Evolutionary conservation across 2,797 vertebrate genomes (phyloP), one percentile per base, ranked within the genome.

Genomic region (Sciurus vulgaris): DNA sequence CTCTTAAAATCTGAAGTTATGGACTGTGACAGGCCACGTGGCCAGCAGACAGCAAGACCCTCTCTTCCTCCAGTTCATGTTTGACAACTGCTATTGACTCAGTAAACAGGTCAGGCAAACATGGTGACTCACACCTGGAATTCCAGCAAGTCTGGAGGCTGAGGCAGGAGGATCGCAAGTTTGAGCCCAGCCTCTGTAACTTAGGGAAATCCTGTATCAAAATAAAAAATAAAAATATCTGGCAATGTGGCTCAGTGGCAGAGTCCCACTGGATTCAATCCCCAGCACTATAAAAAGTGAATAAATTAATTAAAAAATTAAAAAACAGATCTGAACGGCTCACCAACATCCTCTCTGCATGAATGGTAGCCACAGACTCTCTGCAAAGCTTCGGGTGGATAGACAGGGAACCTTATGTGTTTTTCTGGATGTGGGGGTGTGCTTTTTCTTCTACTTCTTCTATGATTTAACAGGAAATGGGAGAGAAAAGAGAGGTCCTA

Each of bases 371-470:
- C 13, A 51, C 33, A 1, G 30, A 26, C 2, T 26, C 3, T 38
- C 20, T 38, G 61, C 47, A 94, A 47, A 14, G 47, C 26, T 51
- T 92, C 30, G 56, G 38, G 47, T 9, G 51, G 4, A 30, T 5
- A 12, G 44, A 44, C 2, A 17, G 54, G 38, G 4, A 81, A 4
- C 7, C 0, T 7, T 3, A 41, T 1, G 3, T 12, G 20, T 59
- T 61, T 90, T 92, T 47, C 26, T 26, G 85, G 12, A 41, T 67
- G 61, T 72, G 44, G 2, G 2, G 9, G 17, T 24, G 38, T 0
- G 63, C 20, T 67, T 82, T 77, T 13, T 38, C 38, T 38, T 70
- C 54, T 56, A 5, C 17, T 26, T 17, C 22, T 67, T 49, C 30
- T 14, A 69, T 81, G 77, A 72, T 59, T n/a, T 38, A 28, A 47